Conservation (phyloP, 2,797 vertebrate genomes). For the Cottoperca gobio region DNA sequence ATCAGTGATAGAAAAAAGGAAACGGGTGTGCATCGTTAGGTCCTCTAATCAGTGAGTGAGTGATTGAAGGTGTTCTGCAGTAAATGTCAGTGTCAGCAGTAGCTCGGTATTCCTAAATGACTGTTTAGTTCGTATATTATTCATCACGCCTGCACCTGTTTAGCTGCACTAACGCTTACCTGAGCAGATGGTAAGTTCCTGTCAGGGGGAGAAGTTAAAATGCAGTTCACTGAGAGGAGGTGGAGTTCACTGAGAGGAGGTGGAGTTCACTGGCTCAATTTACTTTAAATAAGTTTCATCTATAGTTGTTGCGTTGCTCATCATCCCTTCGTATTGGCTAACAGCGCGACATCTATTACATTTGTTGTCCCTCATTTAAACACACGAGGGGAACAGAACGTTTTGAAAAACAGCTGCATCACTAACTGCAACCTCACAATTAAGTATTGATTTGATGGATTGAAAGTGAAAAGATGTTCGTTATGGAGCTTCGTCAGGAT, state of each 20-base stretch:
- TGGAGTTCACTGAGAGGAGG: neutral
- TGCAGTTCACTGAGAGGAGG: neutral
- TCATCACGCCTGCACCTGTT: slow-evolving; percentile 1
- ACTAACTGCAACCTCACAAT: neutral
- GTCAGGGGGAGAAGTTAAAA: neutral
- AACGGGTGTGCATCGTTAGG: neutral
- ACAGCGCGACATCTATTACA: neutral
- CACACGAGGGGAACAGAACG: neutral
- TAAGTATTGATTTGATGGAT: neutral
- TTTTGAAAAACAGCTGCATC: neutral
- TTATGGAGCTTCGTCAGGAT: neutral
- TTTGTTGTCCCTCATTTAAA: neutral
- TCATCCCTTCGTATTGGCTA: neutral
- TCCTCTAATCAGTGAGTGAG: neutral
- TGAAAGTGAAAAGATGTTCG: neutral
- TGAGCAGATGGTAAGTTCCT: slow-evolving; percentile 20
- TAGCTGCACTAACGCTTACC: neutral
- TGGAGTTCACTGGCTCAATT: neutral
- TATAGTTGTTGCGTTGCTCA: neutral
- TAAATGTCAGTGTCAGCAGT: neutral
- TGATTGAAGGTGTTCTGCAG: no score
- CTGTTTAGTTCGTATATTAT: slow-evolving; percentile 2
- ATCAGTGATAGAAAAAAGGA: neutral
- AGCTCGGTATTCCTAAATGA: neutral
- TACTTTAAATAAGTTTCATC: neutral